Conservation (phyloP, 2,113 vertebrate species). For the Athene cunicularia region DNA sequence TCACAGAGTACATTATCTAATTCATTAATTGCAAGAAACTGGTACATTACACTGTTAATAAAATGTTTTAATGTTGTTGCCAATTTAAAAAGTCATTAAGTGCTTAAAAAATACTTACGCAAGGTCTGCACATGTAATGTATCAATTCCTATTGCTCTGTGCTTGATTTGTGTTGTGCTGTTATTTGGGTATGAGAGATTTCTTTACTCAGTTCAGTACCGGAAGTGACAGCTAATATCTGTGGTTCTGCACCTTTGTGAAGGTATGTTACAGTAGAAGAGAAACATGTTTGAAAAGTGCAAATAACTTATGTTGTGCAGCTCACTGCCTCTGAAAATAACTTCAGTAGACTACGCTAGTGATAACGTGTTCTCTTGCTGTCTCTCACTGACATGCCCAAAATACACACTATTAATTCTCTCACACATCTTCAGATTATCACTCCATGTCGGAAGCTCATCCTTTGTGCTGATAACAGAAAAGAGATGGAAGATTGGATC, state of each 20-base stretch:
- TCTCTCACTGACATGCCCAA: background rate
- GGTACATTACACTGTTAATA: background rate
- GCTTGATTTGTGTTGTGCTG: background rate
- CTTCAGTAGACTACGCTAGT: background rate
- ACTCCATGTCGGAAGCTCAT: conserved; percentile 94
- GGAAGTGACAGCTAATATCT: background rate
- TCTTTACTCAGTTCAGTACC: background rate
- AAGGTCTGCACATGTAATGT: background rate
- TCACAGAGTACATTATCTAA: background rate
- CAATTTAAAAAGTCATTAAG: background rate
- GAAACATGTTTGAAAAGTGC: background rate
- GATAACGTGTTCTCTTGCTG: background rate
- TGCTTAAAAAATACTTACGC: background rate
- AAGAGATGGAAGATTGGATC: conserved; percentile 99
- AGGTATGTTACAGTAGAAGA: background rate
- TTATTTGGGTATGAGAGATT: background rate
- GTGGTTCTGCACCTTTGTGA: background rate
- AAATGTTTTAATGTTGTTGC: background rate
- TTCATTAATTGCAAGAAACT: background rate
- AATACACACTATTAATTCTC: background rate
- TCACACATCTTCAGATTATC: conserved; percentile 83
- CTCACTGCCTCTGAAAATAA: background rate
- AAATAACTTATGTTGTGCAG: background rate
- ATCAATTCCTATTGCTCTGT: background rate
- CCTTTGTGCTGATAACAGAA: conserved; percentile 95